These are phyloP conservation scores for Clostera curtula DNA, from an alignment of 2,888 invertebrate genomes.

Conservation along the genomic window DNA sequence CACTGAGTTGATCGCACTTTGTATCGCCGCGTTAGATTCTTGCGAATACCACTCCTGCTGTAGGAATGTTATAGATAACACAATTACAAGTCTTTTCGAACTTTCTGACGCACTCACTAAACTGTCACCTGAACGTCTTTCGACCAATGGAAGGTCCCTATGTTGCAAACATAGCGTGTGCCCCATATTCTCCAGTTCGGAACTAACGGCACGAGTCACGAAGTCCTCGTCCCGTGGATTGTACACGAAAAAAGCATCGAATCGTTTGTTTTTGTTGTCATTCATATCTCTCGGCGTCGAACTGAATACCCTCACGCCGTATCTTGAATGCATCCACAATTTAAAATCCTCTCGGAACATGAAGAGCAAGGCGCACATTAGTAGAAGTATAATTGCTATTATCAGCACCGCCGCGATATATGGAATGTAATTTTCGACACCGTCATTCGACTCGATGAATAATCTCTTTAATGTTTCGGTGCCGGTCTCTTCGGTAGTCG, in stretches of 20 bases:
- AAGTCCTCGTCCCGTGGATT: constrained; percentile 86
- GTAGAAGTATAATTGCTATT: constrained; percentile 79
- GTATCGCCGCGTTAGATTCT: constrained; percentile 87
- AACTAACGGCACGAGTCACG: constrained; percentile 80
- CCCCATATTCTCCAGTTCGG: constrained; percentile 81
- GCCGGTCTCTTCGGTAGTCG: constrained; percentile 77
- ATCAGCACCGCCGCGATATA: constrained; percentile 82
- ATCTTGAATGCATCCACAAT: constrained; percentile 85
- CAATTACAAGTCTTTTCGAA: constrained; percentile 83
- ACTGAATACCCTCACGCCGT: constrained; percentile 84
- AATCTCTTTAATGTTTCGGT: constrained; percentile 71
- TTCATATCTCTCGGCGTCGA: constrained; percentile 72
- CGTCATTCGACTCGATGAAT: constrained; percentile 78
- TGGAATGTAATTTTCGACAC: constrained; percentile 83
- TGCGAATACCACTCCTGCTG: constrained; percentile 88
- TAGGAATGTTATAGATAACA: constrained; percentile 87
- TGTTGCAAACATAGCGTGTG: constrained; percentile 80
- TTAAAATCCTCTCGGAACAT: constrained; percentile 85
- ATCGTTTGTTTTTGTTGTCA: constrained; percentile 79
- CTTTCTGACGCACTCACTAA: constrained; percentile 74
- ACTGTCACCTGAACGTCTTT: constrained; percentile 71
- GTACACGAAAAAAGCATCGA: constrained; percentile 92
- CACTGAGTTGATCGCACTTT: constrained; percentile 80
- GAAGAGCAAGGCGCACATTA: constrained; percentile 80
- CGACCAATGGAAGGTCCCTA: constrained; percentile 76